Evolutionary conservation across 2,888 invertebrate species (phyloP).

Genomic region (Iselma pallidipennis): DNA sequence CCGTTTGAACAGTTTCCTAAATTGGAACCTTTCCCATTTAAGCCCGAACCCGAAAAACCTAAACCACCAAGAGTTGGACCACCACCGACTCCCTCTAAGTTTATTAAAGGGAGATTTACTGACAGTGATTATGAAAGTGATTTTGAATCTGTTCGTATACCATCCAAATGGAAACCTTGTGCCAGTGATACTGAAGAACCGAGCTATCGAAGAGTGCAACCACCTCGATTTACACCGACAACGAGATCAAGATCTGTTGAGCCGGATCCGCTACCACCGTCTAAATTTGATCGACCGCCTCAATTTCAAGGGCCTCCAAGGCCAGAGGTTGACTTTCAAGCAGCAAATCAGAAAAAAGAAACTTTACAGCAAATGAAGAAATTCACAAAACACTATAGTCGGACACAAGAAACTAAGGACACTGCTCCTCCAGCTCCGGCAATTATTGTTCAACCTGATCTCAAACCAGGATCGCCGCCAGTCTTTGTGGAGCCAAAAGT

Average conservation of each 20-base stretch:
- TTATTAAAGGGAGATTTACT: slow-evolving; percentile 61
- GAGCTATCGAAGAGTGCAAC: slow-evolving; percentile 60
- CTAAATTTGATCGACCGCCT: slow-evolving; percentile 61
- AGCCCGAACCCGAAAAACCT: slow-evolving; percentile 56
- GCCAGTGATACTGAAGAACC: slow-evolving; percentile 69
- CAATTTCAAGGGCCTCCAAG: slow-evolving; percentile 53
- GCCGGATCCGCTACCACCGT: slow-evolving; percentile 60
- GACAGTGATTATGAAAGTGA: slow-evolving; percentile 74
- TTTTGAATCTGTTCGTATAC: slow-evolving; percentile 57
- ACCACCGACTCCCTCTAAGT: slow-evolving; percentile 63
- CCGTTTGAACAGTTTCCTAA: slow-evolving; percentile 56
- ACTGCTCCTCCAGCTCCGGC: slow-evolving; percentile 36
- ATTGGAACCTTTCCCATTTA: slow-evolving; percentile 59
- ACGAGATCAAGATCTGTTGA: slow-evolving; percentile 63
- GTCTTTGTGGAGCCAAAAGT: slow-evolving; percentile 54
- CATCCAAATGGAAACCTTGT: slow-evolving; percentile 64
- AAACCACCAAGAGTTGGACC: slow-evolving; percentile 54
- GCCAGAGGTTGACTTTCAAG: slow-evolving; percentile 49
- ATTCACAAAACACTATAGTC: slow-evolving; percentile 44
- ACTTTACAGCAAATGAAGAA: slow-evolving; percentile 43
- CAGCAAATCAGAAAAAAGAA: slow-evolving; percentile 40
- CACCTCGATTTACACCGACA: slow-evolving; percentile 56
- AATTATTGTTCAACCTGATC: slow-evolving; percentile 38
- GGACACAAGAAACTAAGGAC: slow-evolving; percentile 40
- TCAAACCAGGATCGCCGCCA: slow-evolving; percentile 56